phyloP scores from a whole-genome alignment of 1,140 invertebrate species.

The Platyura marginata region DNA sequence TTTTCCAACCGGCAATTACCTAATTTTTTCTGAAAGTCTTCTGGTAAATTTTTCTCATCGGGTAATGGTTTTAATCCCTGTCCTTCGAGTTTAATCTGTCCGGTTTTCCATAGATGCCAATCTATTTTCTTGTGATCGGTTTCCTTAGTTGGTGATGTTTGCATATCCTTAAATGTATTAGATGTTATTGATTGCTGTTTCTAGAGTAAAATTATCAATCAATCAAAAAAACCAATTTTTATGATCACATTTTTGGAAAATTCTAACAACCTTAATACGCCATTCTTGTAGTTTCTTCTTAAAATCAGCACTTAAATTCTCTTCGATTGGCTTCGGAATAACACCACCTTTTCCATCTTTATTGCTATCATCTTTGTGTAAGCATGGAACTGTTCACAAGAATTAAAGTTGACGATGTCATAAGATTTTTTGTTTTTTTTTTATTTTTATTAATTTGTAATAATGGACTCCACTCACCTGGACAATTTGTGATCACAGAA shows the following conservation, averaged over 20 bases:
- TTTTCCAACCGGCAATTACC: constrained; percentile 16
- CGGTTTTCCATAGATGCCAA: constrained; percentile 48
- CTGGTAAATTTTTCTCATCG: constrained; percentile 36
- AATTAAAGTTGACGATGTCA: no score
- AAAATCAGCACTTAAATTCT: constrained; percentile 33
- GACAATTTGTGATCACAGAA: not conserved
- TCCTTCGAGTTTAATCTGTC: constrained; percentile 22
- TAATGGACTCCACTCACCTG: constrained; percentile 1
- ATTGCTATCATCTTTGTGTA: constrained; percentile 13
- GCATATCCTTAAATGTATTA: not conserved
- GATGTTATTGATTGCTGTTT: not conserved
- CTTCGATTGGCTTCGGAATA: constrained; percentile 3
- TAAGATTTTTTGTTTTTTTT: no score
- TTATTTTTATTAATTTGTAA: no score
- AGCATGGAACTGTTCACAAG: constrained; percentile 14
- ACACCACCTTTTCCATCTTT: constrained; percentile 18
- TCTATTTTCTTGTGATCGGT: constrained; percentile 35
- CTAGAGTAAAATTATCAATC: not conserved
- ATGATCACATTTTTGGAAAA: no score
- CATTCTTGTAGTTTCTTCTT: constrained; percentile 68
- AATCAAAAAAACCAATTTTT: no score
- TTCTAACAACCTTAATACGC: constrained; percentile 44
- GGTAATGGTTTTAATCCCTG: constrained; percentile 26
- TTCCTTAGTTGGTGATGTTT: constrained; percentile 21
- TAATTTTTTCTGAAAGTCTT: constrained; percentile 48